Conservation (phyloP, 2,797 vertebrate genomes). For the Sebastiscus albofasciatus region DNA sequence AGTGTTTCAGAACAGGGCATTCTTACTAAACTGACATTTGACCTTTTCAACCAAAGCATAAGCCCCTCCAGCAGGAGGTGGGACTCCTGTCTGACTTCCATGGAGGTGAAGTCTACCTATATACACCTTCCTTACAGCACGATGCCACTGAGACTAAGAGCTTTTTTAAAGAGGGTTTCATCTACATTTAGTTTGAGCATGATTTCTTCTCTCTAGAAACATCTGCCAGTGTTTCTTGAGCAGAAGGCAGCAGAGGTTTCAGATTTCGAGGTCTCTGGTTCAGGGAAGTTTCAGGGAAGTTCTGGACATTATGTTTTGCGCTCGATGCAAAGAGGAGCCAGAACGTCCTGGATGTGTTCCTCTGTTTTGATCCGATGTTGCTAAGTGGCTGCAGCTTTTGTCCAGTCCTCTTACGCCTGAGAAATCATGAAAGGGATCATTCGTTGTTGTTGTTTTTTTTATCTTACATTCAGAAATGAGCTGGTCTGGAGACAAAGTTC, state of each 20-base stretch:
- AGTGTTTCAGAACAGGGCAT: not conserved
- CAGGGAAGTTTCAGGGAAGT: not conserved
- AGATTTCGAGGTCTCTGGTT: constrained; percentile 28
- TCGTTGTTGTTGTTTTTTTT: not conserved
- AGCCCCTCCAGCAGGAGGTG: constrained; percentile 23
- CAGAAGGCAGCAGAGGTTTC: constrained; percentile 17
- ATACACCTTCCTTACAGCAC: not conserved
- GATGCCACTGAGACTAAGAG: not conserved
- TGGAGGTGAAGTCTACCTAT: not conserved
- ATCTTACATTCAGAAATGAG: not conserved
- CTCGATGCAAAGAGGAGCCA: not conserved
- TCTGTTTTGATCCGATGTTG: constrained; percentile 6
- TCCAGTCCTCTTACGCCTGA: not conserved
- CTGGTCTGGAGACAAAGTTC: not conserved
- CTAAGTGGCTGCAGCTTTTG: not conserved
- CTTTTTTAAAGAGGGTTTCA: not conserved
- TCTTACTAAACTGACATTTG: not conserved
- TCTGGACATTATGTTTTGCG: not conserved
- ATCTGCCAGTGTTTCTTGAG: not conserved
- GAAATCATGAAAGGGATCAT: not conserved
- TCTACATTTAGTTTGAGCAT: not conserved
- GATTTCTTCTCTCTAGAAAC: not conserved
- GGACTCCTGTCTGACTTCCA: not conserved
- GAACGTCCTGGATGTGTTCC: constrained; percentile 5
- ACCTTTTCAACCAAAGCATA: not conserved